Evolutionary conservation across 1,140 invertebrate genomes (phyloP).

Genomic region (Archivesica marissinica): DNA sequence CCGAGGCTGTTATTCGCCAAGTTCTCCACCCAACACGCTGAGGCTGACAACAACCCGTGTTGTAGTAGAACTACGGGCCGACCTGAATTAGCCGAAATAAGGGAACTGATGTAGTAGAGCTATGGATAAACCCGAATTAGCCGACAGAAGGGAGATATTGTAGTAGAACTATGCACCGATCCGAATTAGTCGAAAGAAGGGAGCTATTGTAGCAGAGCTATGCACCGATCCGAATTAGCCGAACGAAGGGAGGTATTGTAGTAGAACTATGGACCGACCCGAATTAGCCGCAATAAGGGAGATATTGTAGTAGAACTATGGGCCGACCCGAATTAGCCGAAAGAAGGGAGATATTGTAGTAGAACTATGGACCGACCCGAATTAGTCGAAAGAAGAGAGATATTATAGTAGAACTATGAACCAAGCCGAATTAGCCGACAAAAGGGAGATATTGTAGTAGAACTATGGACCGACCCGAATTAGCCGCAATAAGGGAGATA

Average conservation of each 20-base stretch:
- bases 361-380: too few relatives aligned
- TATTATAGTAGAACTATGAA: conserved; percentile 74
- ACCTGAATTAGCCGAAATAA: not conserved
- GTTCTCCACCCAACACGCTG: conserved; percentile 76
- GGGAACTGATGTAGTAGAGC: too few relatives aligned
- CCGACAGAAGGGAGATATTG: too few relatives aligned
- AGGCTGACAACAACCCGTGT: conserved; percentile 76
- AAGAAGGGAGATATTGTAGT: too few relatives aligned
- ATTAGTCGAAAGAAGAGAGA: too few relatives aligned
- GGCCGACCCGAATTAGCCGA: too few relatives aligned
- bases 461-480: conserved; percentile 66
- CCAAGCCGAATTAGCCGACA: conserved; percentile 70
- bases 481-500: too few relatives aligned
- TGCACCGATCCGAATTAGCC: conserved; percentile 71
- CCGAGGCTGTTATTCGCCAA: conserved; percentile 75
- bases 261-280: conserved; percentile 70
- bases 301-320: too few relatives aligned
- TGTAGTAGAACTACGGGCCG: conserved; percentile 75
- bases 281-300: not conserved
- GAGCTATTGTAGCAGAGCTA: too few relatives aligned
- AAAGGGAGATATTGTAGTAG: conserved; percentile 79
- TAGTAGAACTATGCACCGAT: too few relatives aligned
- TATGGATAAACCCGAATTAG: too few relatives aligned
- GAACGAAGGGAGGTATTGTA: conserved; percentile 78
- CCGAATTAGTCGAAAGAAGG: too few relatives aligned